Percentiles rank a stretch among this genome's conserved stretches.
These are phyloP conservation scores for Acanthornis magna DNA, from an alignment of 2,797 vertebrate genomes.

Conservation along the genomic window DNA sequence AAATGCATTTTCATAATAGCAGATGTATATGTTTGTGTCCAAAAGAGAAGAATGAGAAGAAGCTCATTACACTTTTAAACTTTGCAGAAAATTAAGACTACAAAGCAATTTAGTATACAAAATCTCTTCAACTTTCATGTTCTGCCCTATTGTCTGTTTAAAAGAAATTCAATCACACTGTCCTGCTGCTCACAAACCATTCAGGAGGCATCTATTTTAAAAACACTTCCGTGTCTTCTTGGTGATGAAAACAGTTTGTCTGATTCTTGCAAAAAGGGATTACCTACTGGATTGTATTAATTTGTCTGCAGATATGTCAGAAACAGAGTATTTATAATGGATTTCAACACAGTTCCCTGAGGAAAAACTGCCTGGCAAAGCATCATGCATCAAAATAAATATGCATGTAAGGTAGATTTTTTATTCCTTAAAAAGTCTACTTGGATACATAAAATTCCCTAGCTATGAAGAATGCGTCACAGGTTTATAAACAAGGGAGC, in stretches of 20 bases:
- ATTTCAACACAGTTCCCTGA: constrained; percentile 1
- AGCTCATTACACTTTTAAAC: neutral
- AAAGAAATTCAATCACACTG: neutral
- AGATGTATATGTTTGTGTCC: neutral
- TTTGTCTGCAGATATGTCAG: neutral
- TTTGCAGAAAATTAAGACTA: neutral
- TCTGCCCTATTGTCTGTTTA: neutral
- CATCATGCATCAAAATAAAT: neutral
- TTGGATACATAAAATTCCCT: neutral
- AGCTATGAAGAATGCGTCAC: neutral
- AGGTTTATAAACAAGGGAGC: neutral
- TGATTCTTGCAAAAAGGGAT: neutral
- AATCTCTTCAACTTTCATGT: neutral
- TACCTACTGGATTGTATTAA: neutral
- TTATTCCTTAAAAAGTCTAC: neutral
- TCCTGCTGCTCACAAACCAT: neutral
- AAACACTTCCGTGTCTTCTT: neutral
- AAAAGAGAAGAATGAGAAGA: neutral
- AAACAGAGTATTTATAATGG: constrained; percentile 28
- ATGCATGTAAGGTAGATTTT: neutral
- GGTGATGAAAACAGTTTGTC: neutral
- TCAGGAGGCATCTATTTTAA: neutral
- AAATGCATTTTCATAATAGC: neutral
- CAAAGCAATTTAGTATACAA: neutral
- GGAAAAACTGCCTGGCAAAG: constrained; percentile 18